Conservation (phyloP, 2,888 invertebrate genomes). For the Drosophila atroscutellata region DNA sequence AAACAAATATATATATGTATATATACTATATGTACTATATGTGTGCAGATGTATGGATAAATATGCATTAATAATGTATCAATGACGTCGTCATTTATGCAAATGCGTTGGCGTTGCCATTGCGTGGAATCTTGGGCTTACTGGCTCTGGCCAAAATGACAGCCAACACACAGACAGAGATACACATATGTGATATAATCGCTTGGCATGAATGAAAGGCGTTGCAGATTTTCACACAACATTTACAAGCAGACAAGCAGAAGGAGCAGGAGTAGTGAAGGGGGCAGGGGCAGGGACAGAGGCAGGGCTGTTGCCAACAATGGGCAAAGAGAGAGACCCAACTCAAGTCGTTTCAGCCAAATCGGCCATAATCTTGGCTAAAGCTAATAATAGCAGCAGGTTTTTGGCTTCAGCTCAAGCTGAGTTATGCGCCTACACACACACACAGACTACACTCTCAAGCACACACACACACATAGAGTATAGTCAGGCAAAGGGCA, state of each 20-base stretch:
- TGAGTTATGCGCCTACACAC: conserved; percentile 69
- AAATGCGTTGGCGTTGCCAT: conserved; percentile 31
- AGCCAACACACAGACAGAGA: conserved; percentile 66
- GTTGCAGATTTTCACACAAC: conserved; percentile 74
- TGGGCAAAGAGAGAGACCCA: conserved; percentile 44
- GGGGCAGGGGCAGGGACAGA: not conserved
- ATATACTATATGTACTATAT: conserved; percentile 1
- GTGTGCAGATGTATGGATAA: conserved; percentile 21
- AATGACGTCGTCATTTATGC: conserved; percentile 61
- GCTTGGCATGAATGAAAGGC: conserved; percentile 74
- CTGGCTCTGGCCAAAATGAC: conserved; percentile 70
- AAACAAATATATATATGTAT: conserved; percentile 31
- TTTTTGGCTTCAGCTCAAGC: conserved; percentile 64
- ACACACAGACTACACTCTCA: conserved; percentile 25
- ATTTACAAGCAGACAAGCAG: conserved; percentile 36
- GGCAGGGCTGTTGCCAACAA: conserved; percentile 34
- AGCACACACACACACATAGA: conserved; percentile 5
- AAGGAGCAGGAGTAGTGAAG: not conserved
- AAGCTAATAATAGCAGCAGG: conserved; percentile 80
- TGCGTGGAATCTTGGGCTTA: conserved; percentile 46
- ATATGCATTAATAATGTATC: conserved; percentile 43
- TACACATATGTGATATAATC: conserved; percentile 67
- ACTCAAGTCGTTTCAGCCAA: conserved; percentile 54
- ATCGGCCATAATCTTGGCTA: conserved; percentile 76
- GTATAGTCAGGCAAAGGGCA: conserved; percentile 38